Evolutionary conservation across 2,888 invertebrate species (phyloP), one percentile per base, ranked within the genome.

Genomic region (Dione juno): DNA sequence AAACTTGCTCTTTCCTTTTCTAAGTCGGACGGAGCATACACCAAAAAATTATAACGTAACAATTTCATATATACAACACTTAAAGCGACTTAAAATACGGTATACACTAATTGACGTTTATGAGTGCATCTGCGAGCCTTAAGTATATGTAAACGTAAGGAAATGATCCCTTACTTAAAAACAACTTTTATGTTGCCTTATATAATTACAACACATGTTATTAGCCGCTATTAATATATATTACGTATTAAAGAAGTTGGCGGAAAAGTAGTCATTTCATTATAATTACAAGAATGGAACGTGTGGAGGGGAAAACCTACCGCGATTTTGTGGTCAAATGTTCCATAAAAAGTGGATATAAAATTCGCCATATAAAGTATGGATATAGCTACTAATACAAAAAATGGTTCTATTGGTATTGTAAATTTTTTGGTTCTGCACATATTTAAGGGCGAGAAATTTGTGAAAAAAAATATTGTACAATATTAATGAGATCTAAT

Each of bases 301-400:
- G 14, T 21, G 53, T n/a, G 7, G 28, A 9, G 10, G 53, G 67
- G 54, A 52, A 71, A 65, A 50, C 57, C 40, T 58, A 45, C 64
- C 43, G 16, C 19, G 40, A 21, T 48, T 45, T 58, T 66, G 61
- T 59, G 48, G 35, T 41, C 43, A 58, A 65, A 63, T 37, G 43
- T 43, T 21, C 13, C 19, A 41, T 43, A 19, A 14, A 59, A 19
- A 16, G 16, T 50, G 48, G 5, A 50, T 19, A 50, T 16, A 19
- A 16, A 50, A 16, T 19, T 50, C 48, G 19, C 16, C 53, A 10
- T 54, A 54, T 35, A 14, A 10, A 54, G n/a, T 54, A 53, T 53
- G 21, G 21, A 13, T 10, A 50, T 21, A 8, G 5, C 35, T 5
- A n/a, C 11, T 58, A 16, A 16, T 7, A 40, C 37, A 40, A 11